These are phyloP conservation scores for Escarpia spicata DNA, from an alignment of 2,888 invertebrate genomes.

Conservation along the genomic window DNA sequence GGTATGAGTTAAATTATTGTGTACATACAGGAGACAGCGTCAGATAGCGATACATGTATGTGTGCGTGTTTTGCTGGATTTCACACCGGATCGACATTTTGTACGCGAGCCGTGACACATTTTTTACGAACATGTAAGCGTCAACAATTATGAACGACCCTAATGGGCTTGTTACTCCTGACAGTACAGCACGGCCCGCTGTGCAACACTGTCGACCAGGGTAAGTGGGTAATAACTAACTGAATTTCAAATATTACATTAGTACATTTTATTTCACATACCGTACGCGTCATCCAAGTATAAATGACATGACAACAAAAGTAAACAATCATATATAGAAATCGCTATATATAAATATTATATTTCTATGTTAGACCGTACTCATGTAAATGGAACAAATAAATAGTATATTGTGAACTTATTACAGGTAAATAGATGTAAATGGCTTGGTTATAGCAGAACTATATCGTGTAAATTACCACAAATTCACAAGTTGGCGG, in stretches of 20 bases:
- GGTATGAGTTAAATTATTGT: too few relatives aligned
- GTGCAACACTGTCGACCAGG: too few relatives aligned
- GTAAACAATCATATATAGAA: not conserved
- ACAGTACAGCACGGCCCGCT: too few relatives aligned
- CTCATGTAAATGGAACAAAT: not conserved
- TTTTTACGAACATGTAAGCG: too few relatives aligned
- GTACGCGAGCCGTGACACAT: too few relatives aligned
- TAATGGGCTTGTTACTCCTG: too few relatives aligned
- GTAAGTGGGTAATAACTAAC: not conserved
- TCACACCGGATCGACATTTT: too few relatives aligned
- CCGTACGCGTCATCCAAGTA: not conserved
- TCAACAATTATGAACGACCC: too few relatives aligned
- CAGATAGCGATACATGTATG: too few relatives aligned
- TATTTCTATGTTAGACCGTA: not conserved
- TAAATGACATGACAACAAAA: not conserved
- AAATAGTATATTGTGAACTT: not conserved
- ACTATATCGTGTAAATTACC: not conserved
- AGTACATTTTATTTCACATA: not conserved
- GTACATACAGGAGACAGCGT: too few relatives aligned
- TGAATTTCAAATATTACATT: not conserved
- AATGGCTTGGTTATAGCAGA: not conserved
- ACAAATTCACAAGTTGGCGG: not conserved
- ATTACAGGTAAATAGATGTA: not conserved
- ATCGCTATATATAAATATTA: not conserved
- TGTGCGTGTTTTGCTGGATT: too few relatives aligned